Conservation (phyloP, 1,140 invertebrate genomes). For the Pteromalus puparum region DNA sequence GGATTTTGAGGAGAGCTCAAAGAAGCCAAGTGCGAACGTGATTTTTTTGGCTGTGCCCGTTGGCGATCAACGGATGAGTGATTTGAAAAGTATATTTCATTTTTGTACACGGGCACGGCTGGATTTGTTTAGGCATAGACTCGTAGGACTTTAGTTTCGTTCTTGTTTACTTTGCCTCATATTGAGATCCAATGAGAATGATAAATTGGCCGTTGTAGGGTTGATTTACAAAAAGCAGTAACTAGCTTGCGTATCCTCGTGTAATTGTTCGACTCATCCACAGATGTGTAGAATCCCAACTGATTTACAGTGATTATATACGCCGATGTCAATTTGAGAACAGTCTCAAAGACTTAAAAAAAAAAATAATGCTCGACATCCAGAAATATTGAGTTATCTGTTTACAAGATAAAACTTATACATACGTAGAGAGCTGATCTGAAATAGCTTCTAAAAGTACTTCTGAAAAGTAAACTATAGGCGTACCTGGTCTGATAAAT, state of each 20-base stretch:
- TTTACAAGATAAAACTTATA: neutral
- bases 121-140: neutral
- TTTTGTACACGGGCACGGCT: neutral
- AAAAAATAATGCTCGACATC: neutral
- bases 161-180: neutral
- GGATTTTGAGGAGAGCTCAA: constrained; percentile 59
- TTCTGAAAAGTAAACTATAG: neutral
- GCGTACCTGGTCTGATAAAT: neutral
- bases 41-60: neutral
- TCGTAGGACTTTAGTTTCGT: neutral
- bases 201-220: neutral
- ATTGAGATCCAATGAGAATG: neutral
- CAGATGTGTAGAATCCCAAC: too few relatives aligned
- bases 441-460: neutral
- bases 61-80: neutral
- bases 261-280: too few relatives aligned
- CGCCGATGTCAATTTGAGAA: neutral
- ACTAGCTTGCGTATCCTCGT: neutral
- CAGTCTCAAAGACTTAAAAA: neutral
- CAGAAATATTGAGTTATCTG: neutral
- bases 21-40: neutral
- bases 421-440: neutral
- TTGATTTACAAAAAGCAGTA: neutral
- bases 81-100: neutral
- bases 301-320: too few relatives aligned